Evolutionary conservation across 2,888 invertebrate species (phyloP).

Genomic region (Lomographa bimaculata): DNA sequence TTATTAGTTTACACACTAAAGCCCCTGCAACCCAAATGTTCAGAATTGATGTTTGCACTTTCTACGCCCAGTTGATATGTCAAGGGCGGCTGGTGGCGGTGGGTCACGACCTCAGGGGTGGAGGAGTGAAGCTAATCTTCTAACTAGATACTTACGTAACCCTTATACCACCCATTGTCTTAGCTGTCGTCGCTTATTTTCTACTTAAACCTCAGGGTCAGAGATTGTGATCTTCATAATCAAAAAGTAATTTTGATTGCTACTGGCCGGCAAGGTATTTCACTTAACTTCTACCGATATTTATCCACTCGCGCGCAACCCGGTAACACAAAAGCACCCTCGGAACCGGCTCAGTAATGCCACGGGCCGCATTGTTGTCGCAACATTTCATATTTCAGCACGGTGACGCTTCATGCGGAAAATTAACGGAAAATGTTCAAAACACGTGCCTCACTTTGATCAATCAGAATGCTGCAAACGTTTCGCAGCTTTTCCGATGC

Average conservation of each 20-base stretch:
- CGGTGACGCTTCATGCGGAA: slow-evolving; percentile 33
- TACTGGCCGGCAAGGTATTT: not conserved
- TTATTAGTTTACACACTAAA: slow-evolving; percentile 7
- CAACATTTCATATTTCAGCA: slow-evolving; percentile 30
- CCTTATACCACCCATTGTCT: slow-evolving; percentile 26
- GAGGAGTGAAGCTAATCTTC: slow-evolving; percentile 41
- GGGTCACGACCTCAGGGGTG: slow-evolving; percentile 36
- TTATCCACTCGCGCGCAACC: slow-evolving; percentile 16
- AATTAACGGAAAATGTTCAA: slow-evolving; percentile 58
- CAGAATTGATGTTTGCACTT: slow-evolving; percentile 55
- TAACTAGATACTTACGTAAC: slow-evolving; percentile 47
- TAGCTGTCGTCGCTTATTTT: slow-evolving; percentile 17
- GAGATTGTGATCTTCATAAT: slow-evolving; percentile 12
- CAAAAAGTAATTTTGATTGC: not conserved
- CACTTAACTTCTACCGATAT: not conserved
- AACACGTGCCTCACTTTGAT: slow-evolving; percentile 42
- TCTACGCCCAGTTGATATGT: slow-evolving; percentile 70
- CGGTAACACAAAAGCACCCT: slow-evolving; percentile 28
- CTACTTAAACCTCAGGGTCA: slow-evolving; percentile 15
- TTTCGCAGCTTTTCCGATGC: slow-evolving; percentile 23
- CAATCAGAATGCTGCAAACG: slow-evolving; percentile 14
- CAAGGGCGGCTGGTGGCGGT: slow-evolving; percentile 65
- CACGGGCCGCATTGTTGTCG: slow-evolving; percentile 20
- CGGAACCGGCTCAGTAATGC: slow-evolving; percentile 27
- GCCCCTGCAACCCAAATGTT: not conserved